Evolutionary conservation across 2,888 invertebrate species (phyloP), one percentile per base, ranked within the genome.

Genomic region (Perithous albicinctus): DNA sequence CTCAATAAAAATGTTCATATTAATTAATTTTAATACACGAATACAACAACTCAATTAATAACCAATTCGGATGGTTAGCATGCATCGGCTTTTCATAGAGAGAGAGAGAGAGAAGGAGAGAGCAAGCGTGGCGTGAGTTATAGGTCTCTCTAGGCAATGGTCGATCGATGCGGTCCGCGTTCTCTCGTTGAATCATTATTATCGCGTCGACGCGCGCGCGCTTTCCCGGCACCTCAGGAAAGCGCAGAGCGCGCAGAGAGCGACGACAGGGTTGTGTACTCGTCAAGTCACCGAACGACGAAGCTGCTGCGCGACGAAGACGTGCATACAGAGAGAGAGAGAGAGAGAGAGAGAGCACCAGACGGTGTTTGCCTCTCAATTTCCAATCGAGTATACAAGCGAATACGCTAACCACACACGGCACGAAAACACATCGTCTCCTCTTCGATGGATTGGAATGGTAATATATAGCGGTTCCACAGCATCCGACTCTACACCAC

Each of bases 91-190:
- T 41, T 63, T 63, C 63, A 41, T 18, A 38, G 35, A 38, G 10
- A n/a, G n/a, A n/a, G n/a, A n/a, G n/a, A n/a, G n/a, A n/a, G n/a
- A n/a, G n/a, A n/a, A n/a, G n/a, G n/a, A n/a, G n/a, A n/a, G n/a
- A n/a, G n/a, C n/a, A n/a, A n/a, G n/a, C n/a, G n/a, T n/a, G 5
- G 23, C 7, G 15, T 18, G 63, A 12, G n/a, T 41, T 20, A 20
- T 32, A 63, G 23, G 35, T 38, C 35, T 20, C 41, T 5, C 1
- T n/a, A 54, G 51, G 56, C 23, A 43, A 59, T 38, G 54, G 67
- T 63, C 76, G 82, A 82, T 82, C 82, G 79, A 82, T 82, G 76
- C 67, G 67, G 82, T 79, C 72, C 82, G 82, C 56, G n/a, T n/a
- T n/a, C n/a, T 23, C 75, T 69, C 82, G 72, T 82, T 79, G 79